Evolutionary conservation across 1,140 invertebrate genomes (phyloP), one percentile per base, ranked within the genome.

Genomic region (Pseudomyrmex cubaensis): DNA sequence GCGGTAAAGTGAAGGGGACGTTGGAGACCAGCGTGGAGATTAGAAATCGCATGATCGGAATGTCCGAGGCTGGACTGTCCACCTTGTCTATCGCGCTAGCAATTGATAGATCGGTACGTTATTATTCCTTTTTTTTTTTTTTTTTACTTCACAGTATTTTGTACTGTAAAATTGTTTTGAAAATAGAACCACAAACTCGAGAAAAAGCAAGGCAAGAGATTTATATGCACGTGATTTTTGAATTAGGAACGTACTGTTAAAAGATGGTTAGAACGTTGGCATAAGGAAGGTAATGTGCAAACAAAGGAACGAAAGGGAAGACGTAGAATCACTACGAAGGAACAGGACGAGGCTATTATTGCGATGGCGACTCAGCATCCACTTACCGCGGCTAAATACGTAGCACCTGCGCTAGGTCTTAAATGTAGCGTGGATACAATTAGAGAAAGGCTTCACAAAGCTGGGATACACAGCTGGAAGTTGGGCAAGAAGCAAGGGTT

Each of bases 391-490:
- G 94, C 94, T 20, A 94, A 94, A 90, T 90, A 92, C 63, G 94
- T 94, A 20, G 94, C 92, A 56, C 93, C 94, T 46, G 93, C 94
- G 52, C 72, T 94, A 17, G 94, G 94, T 48, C 84, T 94, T 13
- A 94, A 93, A 70, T 94, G 94, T 78, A 94, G 93, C 54, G 93
- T 94, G n/a, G 93, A 94, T 83, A 94, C 93, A 1, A 92, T 94
- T 48, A 91, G 93, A 70, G 94, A 94, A 85, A 89, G 94, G 52
- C 85, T 94, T 48, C 94, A 94, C 44, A 94, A 94, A 86, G 94
- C 94, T 77, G 94, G 94, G 50, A 94, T 94, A 86, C 94, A 94
- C 25, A 94, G 94, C 86, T 94, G 94, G 94, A 94, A 94, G 62
- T 87, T 94, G 13, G 94, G 93, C 9, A 94, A 94, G 69, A 94